Evolutionary conservation across 2,113 vertebrate species (phyloP), one percentile per base, ranked within the genome.

Genomic region (Cyanistes caeruleus): DNA sequence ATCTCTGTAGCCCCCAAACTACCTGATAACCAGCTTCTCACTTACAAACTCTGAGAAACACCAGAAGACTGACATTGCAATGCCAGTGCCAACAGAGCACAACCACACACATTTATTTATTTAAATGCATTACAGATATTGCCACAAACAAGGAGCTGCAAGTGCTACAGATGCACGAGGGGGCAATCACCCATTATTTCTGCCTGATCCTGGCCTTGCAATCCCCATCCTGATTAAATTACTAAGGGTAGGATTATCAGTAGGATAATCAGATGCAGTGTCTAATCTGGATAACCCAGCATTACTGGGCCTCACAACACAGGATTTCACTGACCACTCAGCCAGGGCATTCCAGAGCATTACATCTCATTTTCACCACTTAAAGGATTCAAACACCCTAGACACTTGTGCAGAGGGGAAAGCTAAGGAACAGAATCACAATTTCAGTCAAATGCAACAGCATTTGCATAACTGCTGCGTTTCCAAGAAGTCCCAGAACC

Each of bases 201-300:
- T 85, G 62, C 24, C 85, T 80, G 70, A 95, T 85, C 87, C 94
- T 17, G 25, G 85, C 53, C 89, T 81, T 74, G 12, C 91, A 95
- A 90, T 90, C 87, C 46, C 53, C 48, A 78, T 83, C 75, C 89
- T 95, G 95, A 97, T 97, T 97, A 97, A 96, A 97, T 96, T 95
- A 96, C 90, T 70, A 63, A 63, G 44, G 60, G 65, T 4, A 80
- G 93, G 96, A 97, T 97, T 95, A 97, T 87, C 89, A 96, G 69
- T 63, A 82, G 87, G 67, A 95, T 95, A 97, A 96, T 90, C 95
- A 94, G 94, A 82, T 80, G 90, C 77, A 53, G 55, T 5, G 23
- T 80, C 92, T 97, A 93, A 97, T 93, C 94, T 84, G 73, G 93
- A 95, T 96, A 92, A 96, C 86, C 53, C 74, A 67, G 92, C 30